phyloP scores from a whole-genome alignment of 2,797 vertebrate species.

The Pseudotriccus pelzelni region DNA sequence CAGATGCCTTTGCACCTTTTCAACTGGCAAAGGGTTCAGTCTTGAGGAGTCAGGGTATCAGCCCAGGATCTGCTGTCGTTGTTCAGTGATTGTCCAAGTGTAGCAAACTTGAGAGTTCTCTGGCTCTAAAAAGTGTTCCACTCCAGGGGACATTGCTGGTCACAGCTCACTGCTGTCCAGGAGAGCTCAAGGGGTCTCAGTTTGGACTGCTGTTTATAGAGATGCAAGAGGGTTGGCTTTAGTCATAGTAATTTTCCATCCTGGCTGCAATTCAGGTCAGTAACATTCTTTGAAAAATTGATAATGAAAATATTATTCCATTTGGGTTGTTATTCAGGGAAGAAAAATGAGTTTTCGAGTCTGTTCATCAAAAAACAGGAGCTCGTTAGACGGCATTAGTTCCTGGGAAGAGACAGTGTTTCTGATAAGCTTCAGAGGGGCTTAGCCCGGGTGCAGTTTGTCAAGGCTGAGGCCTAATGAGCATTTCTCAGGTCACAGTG shows the following conservation, averaged over 20 bases:
- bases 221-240: background rate
- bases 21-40: background rate
- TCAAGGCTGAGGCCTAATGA: rapidly evolving
- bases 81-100: background rate
- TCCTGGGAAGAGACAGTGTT: background rate
- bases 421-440: background rate
- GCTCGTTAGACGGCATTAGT: background rate
- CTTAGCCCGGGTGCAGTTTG: background rate
- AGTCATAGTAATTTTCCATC: background rate
- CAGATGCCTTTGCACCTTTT: background rate
- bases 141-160: background rate
- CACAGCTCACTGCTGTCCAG: rapidly evolving
- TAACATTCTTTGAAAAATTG: background rate
- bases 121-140: background rate
- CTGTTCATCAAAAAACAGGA: background rate
- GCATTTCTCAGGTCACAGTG: background rate
- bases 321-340: background rate
- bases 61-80: rapidly evolving
- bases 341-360: background rate
- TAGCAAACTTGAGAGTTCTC: background rate
- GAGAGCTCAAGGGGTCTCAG: background rate
- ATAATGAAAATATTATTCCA: background rate
- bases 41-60: background rate
- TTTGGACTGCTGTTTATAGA: background rate
- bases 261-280: background rate